phyloP scores from a whole-genome alignment of 2,797 vertebrate species.

The Cossypha caffra region DNA sequence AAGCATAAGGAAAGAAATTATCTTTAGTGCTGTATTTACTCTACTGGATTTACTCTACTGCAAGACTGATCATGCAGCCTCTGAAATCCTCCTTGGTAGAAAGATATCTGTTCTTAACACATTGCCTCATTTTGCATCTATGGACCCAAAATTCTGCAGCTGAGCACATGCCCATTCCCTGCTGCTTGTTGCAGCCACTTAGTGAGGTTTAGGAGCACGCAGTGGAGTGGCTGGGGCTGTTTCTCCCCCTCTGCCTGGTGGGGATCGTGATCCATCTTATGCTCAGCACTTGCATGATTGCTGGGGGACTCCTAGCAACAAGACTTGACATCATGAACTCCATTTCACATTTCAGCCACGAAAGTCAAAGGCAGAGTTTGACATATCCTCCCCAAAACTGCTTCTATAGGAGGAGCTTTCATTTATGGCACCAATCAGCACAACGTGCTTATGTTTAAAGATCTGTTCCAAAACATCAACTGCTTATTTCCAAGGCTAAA shows the following conservation, averaged over 20 bases:
- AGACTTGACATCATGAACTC: background rate
- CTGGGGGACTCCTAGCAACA: background rate
- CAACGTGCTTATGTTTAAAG: background rate
- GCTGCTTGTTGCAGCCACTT: background rate
- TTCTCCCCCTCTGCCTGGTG: background rate
- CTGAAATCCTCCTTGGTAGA: background rate
- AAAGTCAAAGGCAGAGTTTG: background rate
- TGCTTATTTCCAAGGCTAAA: constrained; percentile 8
- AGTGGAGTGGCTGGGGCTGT: background rate
- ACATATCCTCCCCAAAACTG: background rate
- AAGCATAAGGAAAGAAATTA: background rate
- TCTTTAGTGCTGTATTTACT: background rate
- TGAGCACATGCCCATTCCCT: rapidly evolving
- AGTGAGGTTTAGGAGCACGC: background rate
- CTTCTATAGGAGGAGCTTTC: background rate
- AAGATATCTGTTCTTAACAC: background rate
- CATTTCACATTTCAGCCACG: background rate
- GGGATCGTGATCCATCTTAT: background rate
- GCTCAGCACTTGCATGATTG: background rate
- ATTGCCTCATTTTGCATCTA: background rate
- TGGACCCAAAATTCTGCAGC: rapidly evolving
- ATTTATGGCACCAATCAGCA: background rate
- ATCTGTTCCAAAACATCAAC: background rate
- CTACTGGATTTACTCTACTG: background rate
- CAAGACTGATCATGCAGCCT: background rate